Evolutionary conservation across 2,888 invertebrate genomes (phyloP).

Genomic region (Steromphala cineraria): DNA sequence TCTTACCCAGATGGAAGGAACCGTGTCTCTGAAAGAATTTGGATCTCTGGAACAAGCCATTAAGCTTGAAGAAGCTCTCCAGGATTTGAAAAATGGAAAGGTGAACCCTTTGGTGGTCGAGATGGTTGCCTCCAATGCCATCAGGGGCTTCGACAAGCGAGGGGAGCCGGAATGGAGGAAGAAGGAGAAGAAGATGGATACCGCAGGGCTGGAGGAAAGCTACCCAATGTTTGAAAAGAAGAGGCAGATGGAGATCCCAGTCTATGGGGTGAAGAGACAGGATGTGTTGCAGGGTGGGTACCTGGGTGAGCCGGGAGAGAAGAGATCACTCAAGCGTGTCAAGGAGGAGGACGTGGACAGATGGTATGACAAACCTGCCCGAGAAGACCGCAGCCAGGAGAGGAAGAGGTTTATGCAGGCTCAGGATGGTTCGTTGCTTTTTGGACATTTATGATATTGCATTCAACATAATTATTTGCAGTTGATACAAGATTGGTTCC

Average conservation of each 20-base stretch:
- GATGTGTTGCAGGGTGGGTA: too few relatives aligned
- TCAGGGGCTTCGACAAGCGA: background rate
- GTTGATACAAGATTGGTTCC: too few relatives aligned
- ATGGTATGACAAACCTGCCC: slow-evolving; percentile 35
- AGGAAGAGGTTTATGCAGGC: background rate
- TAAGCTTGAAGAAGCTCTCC: slow-evolving; percentile 39
- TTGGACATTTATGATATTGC: too few relatives aligned
- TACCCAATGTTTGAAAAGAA: slow-evolving; percentile 8
- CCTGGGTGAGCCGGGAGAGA: background rate
- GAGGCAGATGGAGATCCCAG: background rate
- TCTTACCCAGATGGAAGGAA: slow-evolving; percentile 50
- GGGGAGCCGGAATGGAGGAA: slow-evolving; percentile 7
- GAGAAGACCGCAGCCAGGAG: slow-evolving; percentile 20
- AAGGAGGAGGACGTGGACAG: slow-evolving; percentile 22
- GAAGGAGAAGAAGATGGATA: slow-evolving; percentile 9
- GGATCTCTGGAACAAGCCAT: slow-evolving; percentile 38
- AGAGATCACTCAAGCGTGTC: background rate
- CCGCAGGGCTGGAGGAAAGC: background rate
- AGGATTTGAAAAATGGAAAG: slow-evolving; percentile 26
- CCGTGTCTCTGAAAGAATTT: slow-evolving; percentile 37
- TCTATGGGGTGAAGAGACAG: background rate
- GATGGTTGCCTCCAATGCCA: background rate
- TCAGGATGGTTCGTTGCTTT: background rate
- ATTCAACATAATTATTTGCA: too few relatives aligned
- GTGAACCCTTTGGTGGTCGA: background rate